Conservation (phyloP, 2,888 invertebrate species). For the Eugnorisma glareosa region DNA sequence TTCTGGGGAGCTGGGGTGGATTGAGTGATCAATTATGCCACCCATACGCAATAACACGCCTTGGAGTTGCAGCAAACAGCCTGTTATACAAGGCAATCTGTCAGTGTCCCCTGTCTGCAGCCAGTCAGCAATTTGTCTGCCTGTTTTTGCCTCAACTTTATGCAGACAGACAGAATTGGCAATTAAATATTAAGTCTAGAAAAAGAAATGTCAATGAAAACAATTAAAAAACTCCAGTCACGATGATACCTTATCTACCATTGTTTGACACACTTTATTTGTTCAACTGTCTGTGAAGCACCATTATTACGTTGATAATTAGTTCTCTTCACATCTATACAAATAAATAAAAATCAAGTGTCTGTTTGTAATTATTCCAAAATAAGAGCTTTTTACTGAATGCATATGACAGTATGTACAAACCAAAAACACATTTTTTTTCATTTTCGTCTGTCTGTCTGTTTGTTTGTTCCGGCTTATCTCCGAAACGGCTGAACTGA, state of each 20-base stretch:
- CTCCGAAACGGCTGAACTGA: too few species aligned
- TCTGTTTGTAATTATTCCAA: too few species aligned
- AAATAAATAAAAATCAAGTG: too few species aligned
- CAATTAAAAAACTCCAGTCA: background rate
- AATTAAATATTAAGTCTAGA: background rate
- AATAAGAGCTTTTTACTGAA: too few species aligned
- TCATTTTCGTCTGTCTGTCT: too few species aligned
- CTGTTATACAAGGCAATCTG: background rate
- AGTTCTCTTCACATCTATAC: too few species aligned
- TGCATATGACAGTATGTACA: too few species aligned
- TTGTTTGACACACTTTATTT: slow-evolving; percentile 34
- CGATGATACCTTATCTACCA: slow-evolving; percentile 11
- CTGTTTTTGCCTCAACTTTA: too few species aligned
- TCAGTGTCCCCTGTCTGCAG: background rate
- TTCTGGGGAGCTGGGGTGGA: background rate
- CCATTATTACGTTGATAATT: background rate
- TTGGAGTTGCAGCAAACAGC: background rate
- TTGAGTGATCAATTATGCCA: background rate
- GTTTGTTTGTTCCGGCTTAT: too few species aligned
- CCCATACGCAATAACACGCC: background rate
- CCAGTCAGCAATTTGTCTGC: background rate
- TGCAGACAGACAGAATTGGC: too few species aligned
- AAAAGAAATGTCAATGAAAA: background rate
- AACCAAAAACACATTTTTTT: too few species aligned
- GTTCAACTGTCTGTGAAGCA: slow-evolving; percentile 29